phyloP scores from a whole-genome alignment of 1,140 invertebrate species.

The Euura lappo region DNA sequence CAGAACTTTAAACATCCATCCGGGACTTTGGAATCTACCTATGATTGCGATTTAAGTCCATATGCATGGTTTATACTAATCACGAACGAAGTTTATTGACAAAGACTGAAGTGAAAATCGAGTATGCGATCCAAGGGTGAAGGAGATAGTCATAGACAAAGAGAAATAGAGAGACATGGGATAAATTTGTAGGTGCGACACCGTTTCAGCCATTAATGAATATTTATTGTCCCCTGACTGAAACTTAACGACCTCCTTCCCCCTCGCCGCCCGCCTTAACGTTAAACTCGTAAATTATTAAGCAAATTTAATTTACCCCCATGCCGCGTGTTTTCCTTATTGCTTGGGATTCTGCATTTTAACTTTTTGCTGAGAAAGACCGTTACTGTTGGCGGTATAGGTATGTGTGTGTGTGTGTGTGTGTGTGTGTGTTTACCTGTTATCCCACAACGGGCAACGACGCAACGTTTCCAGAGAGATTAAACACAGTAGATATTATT shows the following conservation, averaged over 20 bases:
- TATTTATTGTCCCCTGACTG: constrained; percentile 53
- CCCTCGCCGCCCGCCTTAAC: constrained; percentile 10
- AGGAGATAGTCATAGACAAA: not conserved
- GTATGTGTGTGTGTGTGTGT: no score
- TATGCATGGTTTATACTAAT: no score
- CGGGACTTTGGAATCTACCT: not conserved
- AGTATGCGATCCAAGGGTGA: no score
- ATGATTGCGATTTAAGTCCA: no score
- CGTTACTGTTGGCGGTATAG: no score
- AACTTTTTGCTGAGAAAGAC: no score
- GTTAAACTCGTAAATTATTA: constrained; percentile 40
- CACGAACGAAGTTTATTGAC: no score
- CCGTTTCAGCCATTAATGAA: constrained; percentile 50
- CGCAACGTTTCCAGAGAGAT: no score
- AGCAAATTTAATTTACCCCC: constrained; percentile 40
- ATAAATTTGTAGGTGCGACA: not conserved
- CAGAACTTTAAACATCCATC: not conserved
- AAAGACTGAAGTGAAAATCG: no score
- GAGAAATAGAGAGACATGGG: constrained; percentile 8
- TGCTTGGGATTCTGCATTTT: not conserved
- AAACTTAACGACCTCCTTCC: constrained; percentile 46
- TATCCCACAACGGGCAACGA: no score
- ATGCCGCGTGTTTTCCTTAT: constrained; percentile 15
- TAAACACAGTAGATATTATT: no score
- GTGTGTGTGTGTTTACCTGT: no score